Base-by-base conservation (phyloP, 2,113 vertebrate species). In the Petrocephalus zakoni region DNA sequence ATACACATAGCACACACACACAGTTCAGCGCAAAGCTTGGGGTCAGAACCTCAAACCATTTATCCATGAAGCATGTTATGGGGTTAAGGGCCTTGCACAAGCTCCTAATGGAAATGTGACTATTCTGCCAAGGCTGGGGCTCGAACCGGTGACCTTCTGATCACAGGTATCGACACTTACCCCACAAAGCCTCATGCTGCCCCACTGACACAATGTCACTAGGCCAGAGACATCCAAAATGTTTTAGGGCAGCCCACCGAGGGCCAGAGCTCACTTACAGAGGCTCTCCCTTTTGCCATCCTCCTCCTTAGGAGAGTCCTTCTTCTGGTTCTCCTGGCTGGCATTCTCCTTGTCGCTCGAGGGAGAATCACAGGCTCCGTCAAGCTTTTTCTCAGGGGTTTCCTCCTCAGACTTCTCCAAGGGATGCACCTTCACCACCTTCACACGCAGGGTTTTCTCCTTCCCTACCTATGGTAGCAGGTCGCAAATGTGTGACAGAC, bases 271-370 rank as follows among this genome's bases (percentile, higher is more conserved):
- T 1, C 90, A 97, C 97, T 96, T 94, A 99, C 97, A 96, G 88
- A 97, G 95, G 88, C 95, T 97, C 15, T 98, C 97, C 90, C 96
- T 96, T 89, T 97, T 95, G 93, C 88, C 97, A 87, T 98, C 98
- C 83, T 97, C 97, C 87, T 98, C 98, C 90, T 97, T 94, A 46
- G 93, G 87, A 5, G 92, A 89, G 89, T 99, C 97, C 90, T 99
- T 98, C 91, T 95, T 95, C 91, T 96, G 97, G 93, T 95, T 98
- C 92, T 99, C 97, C 89, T 98, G 98, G 91, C 95, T 96, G 85
- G 98, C 96, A 17, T 99, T 99, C 90, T 99, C 98, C 92, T 99
- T 99, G 94, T 99, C 98, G 82, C 98, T 99, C 87, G 98, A 99
- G 0, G 98, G 98, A 87, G 98, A 99, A 92, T 99, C 97, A 46